These are phyloP conservation scores for Hirtodrosophila cameraria DNA, from an alignment of 2,888 invertebrate genomes.

Conservation along the genomic window DNA sequence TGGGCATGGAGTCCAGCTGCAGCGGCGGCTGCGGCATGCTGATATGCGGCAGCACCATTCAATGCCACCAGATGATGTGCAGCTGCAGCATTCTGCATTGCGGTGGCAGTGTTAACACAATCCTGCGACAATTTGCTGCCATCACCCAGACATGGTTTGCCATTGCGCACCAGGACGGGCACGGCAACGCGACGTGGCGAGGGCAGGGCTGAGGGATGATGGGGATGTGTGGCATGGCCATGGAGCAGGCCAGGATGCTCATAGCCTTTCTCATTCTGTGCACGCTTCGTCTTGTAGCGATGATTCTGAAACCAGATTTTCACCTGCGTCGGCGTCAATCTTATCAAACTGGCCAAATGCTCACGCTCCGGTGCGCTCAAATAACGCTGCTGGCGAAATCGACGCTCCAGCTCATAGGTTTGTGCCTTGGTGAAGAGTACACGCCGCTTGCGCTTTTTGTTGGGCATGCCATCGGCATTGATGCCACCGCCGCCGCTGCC, in stretches of 20 bases:
- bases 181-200: conserved; percentile 97
- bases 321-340: conserved; percentile 98
- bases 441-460: conserved; percentile 96
- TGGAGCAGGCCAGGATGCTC: conserved; percentile 85
- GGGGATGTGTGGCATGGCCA: conserved; percentile 75
- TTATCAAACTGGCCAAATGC: conserved; percentile 96
- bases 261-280: conserved; percentile 96
- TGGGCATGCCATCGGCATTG: conserved; percentile 85
- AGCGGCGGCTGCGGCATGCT: conserved; percentile 83
- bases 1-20: conserved; percentile 83
- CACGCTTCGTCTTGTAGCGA: conserved; percentile 99
- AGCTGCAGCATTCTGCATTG: conserved; percentile 83
- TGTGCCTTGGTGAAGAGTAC: conserved; percentile 99
- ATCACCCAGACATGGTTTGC: conserved; percentile 92
- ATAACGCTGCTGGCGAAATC: conserved; percentile 98
- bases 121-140: conserved; percentile 85
- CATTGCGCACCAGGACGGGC: conserved; percentile 96
- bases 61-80: conserved; percentile 72
- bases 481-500: conserved; percentile 75
- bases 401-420: conserved; percentile 96
- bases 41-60: conserved; percentile 78
- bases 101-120: conserved; percentile 84
- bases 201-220: conserved; percentile 86
- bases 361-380: conserved; percentile 98
- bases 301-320: conserved; percentile 99